These are phyloP conservation scores for Prionace glauca DNA, from an alignment of 2,797 vertebrate species.

Conservation along the genomic window DNA sequence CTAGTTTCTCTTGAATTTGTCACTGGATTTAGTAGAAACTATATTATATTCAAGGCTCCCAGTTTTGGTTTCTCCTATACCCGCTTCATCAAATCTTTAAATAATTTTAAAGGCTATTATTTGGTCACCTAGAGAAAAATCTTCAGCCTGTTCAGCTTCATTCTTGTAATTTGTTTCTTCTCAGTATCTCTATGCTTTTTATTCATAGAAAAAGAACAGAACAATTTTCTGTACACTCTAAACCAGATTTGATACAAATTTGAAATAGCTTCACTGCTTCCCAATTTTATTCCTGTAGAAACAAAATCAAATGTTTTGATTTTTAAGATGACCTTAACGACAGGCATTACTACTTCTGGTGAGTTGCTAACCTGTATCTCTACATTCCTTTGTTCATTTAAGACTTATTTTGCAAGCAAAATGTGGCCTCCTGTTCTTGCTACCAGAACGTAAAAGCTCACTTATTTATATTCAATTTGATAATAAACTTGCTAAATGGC, in stretches of 20 bases:
- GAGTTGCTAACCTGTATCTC: background rate
- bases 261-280: background rate
- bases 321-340: background rate
- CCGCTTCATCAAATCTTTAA: background rate
- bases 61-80: background rate
- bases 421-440: background rate
- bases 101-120: background rate
- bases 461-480: background rate
- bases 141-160: background rate
- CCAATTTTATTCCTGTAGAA: background rate
- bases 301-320: background rate
- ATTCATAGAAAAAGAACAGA: background rate
- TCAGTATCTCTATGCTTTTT: background rate
- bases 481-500: background rate
- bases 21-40: background rate
- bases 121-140: background rate
- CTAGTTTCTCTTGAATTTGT: background rate
- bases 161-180: background rate
- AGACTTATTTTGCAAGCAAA: background rate
- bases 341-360: background rate
- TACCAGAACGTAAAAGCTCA: background rate
- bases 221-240: background rate
- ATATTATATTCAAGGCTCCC: background rate
- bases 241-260: background rate
- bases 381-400: background rate